Conservation (phyloP, 2,797 vertebrate genomes). For the Pelodytes ibericus region DNA sequence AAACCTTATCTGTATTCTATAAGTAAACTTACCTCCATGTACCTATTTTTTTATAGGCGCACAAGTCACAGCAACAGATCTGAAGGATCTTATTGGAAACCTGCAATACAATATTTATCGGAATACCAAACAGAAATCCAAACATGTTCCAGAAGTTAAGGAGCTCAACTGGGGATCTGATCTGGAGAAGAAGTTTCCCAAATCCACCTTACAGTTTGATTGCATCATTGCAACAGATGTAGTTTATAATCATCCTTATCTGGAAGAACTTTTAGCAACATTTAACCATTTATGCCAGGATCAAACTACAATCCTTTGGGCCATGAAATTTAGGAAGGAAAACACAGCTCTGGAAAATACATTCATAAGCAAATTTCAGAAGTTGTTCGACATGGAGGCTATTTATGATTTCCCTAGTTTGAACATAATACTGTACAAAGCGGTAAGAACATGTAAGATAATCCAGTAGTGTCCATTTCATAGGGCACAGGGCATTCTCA, state of each 20-base stretch:
- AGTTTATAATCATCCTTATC: slow-evolving; percentile 88
- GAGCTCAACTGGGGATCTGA: slow-evolving; percentile 88
- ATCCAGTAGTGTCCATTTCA: slow-evolving; percentile 27
- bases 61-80: slow-evolving; percentile 88
- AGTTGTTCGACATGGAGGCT: slow-evolving; percentile 82
- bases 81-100: slow-evolving; percentile 89
- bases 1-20: too few species aligned
- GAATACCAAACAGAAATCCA: slow-evolving; percentile 85
- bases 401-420: slow-evolving; percentile 87
- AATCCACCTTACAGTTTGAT: slow-evolving; percentile 78
- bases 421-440: slow-evolving; percentile 88
- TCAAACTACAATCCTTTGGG: slow-evolving; percentile 90
- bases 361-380: slow-evolving; percentile 85
- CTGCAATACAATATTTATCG: slow-evolving; percentile 83
- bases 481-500: too few species aligned
- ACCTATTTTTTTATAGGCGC: slow-evolving; percentile 74
- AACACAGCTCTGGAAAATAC: slow-evolving; percentile 74
- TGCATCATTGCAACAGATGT: slow-evolving; percentile 94
- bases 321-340: slow-evolving; percentile 90
- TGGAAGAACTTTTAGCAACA: slow-evolving; percentile 88
- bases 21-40: slow-evolving; percentile 6
- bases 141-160: slow-evolving; percentile 82
- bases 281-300: slow-evolving; percentile 89
- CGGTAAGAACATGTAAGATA: slow-evolving; percentile 71
- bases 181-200: slow-evolving; percentile 84